A percentile compares a stretch with the other conserved stretches of the same genome.
Conservation (phyloP, 2,888 invertebrate species). For the Papilio demoleus region DNA sequence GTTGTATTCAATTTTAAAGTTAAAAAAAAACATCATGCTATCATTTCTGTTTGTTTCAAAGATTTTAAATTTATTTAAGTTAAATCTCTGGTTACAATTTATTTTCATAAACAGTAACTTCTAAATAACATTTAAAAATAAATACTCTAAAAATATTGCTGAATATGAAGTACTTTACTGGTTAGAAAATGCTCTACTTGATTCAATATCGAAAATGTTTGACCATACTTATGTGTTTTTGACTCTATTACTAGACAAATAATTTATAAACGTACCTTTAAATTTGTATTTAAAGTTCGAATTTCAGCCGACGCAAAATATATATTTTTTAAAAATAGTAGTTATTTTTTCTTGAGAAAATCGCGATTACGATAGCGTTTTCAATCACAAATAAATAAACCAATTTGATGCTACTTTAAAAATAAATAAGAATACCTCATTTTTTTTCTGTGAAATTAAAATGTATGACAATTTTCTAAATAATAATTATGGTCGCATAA, state of each 20-base stretch:
- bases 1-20: too few species aligned
- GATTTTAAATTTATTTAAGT: too few species aligned
- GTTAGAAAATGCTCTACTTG: not conserved
- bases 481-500: not conserved
- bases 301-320: not conserved
- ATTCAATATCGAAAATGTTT: conserved; percentile 12
- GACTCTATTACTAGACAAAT: not conserved
- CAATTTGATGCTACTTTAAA: not conserved
- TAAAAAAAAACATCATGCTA: too few species aligned
- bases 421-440: not conserved
- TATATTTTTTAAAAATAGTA: not conserved
- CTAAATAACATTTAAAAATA: too few species aligned
- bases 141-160: too few species aligned
- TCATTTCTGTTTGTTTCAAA: too few species aligned
- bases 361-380: not conserved
- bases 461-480: not conserved
- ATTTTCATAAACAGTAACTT: too few species aligned
- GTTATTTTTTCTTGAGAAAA: not conserved
- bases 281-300: not conserved
- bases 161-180: not conserved
- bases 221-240: not conserved
- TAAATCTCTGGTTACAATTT: too few species aligned
- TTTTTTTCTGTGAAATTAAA: not conserved
- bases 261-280: not conserved
- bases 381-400: not conserved